Percentiles rank a stretch among this genome's conserved stretches.
Conservation (phyloP, 2,113 vertebrate genomes). For the Vulpes ferrilata region DNA sequence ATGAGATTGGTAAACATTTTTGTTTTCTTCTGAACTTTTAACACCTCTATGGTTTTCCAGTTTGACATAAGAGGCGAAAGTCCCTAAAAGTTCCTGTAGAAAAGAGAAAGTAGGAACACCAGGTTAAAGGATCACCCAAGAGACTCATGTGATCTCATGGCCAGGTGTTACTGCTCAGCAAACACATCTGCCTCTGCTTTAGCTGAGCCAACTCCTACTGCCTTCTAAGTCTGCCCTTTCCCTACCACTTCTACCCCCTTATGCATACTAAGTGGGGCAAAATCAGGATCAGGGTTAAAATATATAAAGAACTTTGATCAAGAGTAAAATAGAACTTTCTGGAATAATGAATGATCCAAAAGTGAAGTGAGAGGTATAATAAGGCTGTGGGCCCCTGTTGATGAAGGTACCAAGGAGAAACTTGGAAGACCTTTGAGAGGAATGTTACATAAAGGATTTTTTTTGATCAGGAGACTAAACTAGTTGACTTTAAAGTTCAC, state of each 20-base stretch:
- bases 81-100: not conserved
- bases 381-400: not conserved
- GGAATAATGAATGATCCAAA: not conserved
- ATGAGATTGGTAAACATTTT: not conserved
- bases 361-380: not conserved
- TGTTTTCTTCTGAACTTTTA: not conserved
- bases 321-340: not conserved
- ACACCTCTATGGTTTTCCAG: not conserved
- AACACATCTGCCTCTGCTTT: not conserved
- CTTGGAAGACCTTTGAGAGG: not conserved
- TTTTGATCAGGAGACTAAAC: not conserved
- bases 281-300: not conserved
- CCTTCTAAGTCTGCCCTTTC: accelerated
- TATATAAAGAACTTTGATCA: not conserved
- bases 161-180: not conserved
- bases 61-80: not conserved
- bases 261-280: not conserved
- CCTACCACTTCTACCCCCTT: not conserved
- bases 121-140: not conserved
- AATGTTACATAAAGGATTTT: not conserved
- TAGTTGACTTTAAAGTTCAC: not conserved
- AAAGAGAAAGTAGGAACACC: not conserved
- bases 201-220: not conserved
- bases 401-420: not conserved
- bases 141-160: not conserved